A percentile compares a stretch with the other conserved stretches of the same genome.
These are phyloP conservation scores for Drosophila miranda DNA, from an alignment of 1,140 invertebrate genomes.

Conservation along the genomic window DNA sequence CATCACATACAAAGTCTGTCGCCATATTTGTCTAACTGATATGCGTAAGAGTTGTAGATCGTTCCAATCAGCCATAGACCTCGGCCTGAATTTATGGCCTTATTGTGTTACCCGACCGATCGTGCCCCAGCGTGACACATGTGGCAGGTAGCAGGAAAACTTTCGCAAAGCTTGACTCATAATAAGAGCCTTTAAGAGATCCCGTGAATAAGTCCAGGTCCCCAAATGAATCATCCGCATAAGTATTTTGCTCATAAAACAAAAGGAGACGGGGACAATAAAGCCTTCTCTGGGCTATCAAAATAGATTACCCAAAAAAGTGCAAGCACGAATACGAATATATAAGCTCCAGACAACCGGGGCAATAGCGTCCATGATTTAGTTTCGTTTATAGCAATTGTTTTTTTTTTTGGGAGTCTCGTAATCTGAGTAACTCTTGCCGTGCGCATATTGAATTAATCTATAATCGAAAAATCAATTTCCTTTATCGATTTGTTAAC, in stretches of 20 bases:
- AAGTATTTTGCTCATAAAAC: background rate
- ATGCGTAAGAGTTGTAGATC: conserved; percentile 9
- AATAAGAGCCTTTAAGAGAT: background rate
- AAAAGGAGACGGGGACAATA: no score
- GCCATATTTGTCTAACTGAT: conserved; percentile 36
- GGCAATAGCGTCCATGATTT: no score
- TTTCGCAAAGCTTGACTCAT: conserved; percentile 32
- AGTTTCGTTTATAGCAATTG: no score
- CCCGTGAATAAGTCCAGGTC: conserved; percentile 13
- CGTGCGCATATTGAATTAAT: conserved; percentile 29
- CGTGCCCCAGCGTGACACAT: conserved; percentile 21
- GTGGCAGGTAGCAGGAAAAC: conserved; percentile 15
- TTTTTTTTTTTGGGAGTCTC: background rate
- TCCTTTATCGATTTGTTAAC: conserved; percentile 33
- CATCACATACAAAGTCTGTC: conserved; percentile 10
- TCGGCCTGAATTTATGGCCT: conserved; percentile 9
- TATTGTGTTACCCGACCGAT: background rate
- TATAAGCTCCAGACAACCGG: conserved; percentile 5
- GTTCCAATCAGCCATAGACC: conserved; percentile 7
- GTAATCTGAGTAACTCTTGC: conserved; percentile 35
- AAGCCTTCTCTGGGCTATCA: background rate
- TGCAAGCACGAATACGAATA: background rate
- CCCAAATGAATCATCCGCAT: conserved; percentile 18
- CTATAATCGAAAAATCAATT: conserved; percentile 16
- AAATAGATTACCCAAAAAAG: conserved; percentile 10